Evolutionary conservation across 1,140 invertebrate genomes (phyloP).

Genomic region (Temnothorax curvispinosus): DNA sequence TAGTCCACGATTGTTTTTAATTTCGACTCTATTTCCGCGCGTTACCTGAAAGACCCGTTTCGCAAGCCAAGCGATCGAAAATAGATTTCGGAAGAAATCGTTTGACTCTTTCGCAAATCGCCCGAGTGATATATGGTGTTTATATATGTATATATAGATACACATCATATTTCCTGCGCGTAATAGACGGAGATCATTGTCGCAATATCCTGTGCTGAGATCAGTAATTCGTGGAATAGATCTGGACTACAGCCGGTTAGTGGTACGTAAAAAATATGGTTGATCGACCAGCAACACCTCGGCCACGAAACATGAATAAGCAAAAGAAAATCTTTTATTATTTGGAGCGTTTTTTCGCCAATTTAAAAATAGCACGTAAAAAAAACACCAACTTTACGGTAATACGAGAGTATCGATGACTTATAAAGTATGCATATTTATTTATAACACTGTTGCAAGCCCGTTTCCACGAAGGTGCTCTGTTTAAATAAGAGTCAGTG

Average conservation of each 20-base stretch:
- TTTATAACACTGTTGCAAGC: conserved; percentile 47
- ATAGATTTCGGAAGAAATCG: conserved; percentile 30
- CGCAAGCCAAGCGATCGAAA: background rate
- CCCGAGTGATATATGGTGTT: background rate
- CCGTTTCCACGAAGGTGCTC: conserved; percentile 39
- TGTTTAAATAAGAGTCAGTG: conserved; percentile 47
- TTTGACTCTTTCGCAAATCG: conserved; percentile 21
- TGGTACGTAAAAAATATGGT: background rate
- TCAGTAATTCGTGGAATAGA: conserved; percentile 47
- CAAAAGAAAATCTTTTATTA: background rate
- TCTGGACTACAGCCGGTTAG: conserved; percentile 4
- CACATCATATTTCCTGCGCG: conserved; percentile 30
- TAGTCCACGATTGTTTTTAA: background rate
- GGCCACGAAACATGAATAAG: background rate
- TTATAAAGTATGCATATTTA: conserved; percentile 24
- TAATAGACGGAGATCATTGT: conserved; percentile 45
- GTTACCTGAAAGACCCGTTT: background rate
- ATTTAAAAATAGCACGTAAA: conserved; percentile 1
- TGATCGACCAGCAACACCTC: background rate
- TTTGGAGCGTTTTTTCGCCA: background rate
- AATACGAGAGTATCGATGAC: background rate
- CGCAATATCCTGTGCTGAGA: conserved; percentile 53
- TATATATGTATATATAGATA: conserved; percentile 10
- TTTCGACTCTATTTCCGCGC: background rate
- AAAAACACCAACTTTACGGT: background rate